Conservation (phyloP, 2,113 vertebrate genomes). For the Strix uralensis region DNA sequence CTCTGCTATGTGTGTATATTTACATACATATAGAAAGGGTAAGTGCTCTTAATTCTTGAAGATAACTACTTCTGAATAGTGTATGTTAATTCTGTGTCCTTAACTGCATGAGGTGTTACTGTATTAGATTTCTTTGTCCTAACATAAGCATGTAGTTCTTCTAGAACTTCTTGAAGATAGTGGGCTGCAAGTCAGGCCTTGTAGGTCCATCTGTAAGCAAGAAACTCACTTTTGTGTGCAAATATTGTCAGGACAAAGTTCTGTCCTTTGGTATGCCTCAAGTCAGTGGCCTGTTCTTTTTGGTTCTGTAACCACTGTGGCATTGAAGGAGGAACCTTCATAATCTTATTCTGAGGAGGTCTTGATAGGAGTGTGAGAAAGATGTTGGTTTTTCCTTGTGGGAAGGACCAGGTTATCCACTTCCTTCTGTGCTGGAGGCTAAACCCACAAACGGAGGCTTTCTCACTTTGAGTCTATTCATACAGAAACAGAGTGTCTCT, state of each 20-base stretch:
- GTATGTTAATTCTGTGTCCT: not conserved
- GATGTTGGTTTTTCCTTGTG: not conserved
- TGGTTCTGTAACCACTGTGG: not conserved
- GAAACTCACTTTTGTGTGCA: not conserved
- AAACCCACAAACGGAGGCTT: not conserved
- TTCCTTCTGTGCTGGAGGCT: not conserved
- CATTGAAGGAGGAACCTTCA: not conserved
- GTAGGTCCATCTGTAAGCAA: not conserved
- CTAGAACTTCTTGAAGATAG: not conserved
- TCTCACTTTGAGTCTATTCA: not conserved
- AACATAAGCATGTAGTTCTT: not conserved
- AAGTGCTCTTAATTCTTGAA: not conserved
- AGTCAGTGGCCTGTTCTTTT: not conserved
- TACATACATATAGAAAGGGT: not conserved
- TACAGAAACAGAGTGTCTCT: not conserved
- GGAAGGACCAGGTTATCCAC: not conserved
- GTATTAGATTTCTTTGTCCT: not conserved
- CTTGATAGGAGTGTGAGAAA: not conserved
- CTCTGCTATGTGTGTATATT: not conserved
- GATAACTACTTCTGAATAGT: not conserved
- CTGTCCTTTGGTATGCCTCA: not conserved
- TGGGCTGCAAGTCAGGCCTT: not conserved
- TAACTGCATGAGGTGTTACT: not conserved
- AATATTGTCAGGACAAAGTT: not conserved
- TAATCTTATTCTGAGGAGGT: not conserved